Base-by-base conservation (phyloP, 2,888 invertebrate genomes). In the Leptinotarsa haldemani region DNA sequence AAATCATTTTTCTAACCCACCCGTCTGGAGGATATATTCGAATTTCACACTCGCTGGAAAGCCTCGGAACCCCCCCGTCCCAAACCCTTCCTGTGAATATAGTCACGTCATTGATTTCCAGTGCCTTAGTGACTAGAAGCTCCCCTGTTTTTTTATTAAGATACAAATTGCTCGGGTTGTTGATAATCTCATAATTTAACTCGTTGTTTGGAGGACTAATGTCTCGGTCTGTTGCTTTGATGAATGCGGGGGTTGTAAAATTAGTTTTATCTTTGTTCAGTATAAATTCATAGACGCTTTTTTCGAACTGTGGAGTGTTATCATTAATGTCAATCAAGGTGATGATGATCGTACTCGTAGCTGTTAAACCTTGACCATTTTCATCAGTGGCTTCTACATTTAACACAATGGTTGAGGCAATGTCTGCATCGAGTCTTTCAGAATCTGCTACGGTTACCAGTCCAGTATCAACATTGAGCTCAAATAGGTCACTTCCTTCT, bases 301-400 rank as follows among this genome's bases (percentile, higher is more conserved):
- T 93, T 79, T 94, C 94, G 85, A 98, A 98, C 76, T 91, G 89
- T 53, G 98, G 98, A 71, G 92, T 66, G 71, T 84, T 80, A 65
- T 85, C 85, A 74, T 85, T 85, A 9, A 88, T 84, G 79, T 92
- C 92, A 83, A 94, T 88, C 80, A 97, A 88, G 88, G 93, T 92
- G 83, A 96, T 91, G 81, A 92, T 90, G 80, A 96, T 90, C 82
- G 92, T 92, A 82, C 94, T 91, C 79, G 92, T 93, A 63, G 94
- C 93, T 81, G 91, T 90, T 85, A 94, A 92, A 73, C 96, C 96
- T 82, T 91, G 89, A 70, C 96, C 95, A 82, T 95, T 93, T 85
- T 94, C 94, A 88, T 98, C 97, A 79, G 94, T 91, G 76, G 97
- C 97, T 89, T 95, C 94, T 77, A 97, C 94, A 84, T 92, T 92